Base-by-base conservation (phyloP, 2,797 vertebrate species). In the Cygnus olor region DNA sequence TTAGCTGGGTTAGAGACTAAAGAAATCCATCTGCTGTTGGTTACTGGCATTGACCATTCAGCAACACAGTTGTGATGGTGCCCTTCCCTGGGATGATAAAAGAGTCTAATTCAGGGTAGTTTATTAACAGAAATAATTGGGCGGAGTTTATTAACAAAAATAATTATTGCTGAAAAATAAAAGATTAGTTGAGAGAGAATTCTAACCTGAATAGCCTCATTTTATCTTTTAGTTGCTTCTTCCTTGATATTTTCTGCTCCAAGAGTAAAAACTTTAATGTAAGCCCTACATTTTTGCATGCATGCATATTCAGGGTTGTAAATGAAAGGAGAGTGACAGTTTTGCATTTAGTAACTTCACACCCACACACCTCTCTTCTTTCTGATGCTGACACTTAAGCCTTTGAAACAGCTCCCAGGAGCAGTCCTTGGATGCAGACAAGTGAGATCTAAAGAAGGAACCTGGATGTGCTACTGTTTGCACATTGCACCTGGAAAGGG, bases 231-330 rank as follows among this genome's bases (percentile, higher is more conserved):
- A 79, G 84, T 87, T 56, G 78, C 44, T 65, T 89, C 88, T 65
- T 40, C 40, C 68, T 61, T 83, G 61, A 8, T 95, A 74, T 96
- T 95, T 97, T 96, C 95, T 94, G 91, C 93, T 96, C 45, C 54
- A 80, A 95, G 94, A 96, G 96, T 96, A 97, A 97, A 97, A 97
- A 89, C 85, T 96, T 95, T 87, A 77, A 93, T 93, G 92, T 88
- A 95, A 97, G 94, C 79, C 96, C 66, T 95, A 95, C 79, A 94
- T 97, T 97, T 97, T 91, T 96, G 85, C 85, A 94, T 82, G 91
- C 81, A 96, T 98, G 95, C 97, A 98, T 97, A 98, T 97, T 97
- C 95, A 95, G 95, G 89, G 86, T 95, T 97, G 96, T 96, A 98
- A 98, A 95, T 96, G 97, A 97, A 97, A 97, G 95, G 94, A 96